phyloP scores from a whole-genome alignment of 2,797 vertebrate genomes.

The Margarornis squamiger region DNA sequence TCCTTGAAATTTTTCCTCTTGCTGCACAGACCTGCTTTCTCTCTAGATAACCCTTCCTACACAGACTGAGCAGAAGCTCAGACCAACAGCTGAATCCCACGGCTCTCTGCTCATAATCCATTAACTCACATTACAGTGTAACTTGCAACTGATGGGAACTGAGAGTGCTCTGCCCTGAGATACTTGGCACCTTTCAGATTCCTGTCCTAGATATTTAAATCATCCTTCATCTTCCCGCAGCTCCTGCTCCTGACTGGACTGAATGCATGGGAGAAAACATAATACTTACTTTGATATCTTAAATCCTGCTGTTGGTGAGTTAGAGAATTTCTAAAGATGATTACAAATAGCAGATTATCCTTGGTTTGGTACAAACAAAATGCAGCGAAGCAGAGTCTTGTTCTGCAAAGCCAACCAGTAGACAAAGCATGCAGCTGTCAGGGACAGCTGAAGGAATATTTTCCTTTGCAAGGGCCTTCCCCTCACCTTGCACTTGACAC shows the following conservation, averaged over 20 bases:
- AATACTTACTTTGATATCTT: too few relatives aligned
- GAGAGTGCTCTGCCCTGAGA: background rate
- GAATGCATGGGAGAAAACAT: background rate
- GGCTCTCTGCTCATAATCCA: background rate
- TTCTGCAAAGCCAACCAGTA: background rate
- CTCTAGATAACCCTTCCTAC: background rate
- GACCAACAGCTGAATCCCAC: slow-evolving; percentile 18
- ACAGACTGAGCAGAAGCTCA: background rate
- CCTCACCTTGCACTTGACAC: background rate
- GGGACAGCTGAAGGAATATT: slow-evolving; percentile 50
- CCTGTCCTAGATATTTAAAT: background rate
- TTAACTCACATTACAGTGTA: slow-evolving; percentile 29
- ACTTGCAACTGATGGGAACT: background rate
- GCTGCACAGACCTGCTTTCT: background rate
- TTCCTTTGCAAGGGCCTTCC: background rate
- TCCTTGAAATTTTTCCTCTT: background rate
- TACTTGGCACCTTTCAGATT: background rate
- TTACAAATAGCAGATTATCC: background rate
- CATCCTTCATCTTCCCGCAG: background rate
- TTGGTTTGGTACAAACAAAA: background rate
- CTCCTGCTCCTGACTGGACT: background rate
- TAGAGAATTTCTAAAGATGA: background rate
- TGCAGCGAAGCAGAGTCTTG: background rate
- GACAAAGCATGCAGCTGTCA: slow-evolving; percentile 22
- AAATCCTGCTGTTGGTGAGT: background rate